Percentiles rank a stretch among this genome's conserved stretches.
These are phyloP conservation scores for Thalassaphorura encarpata DNA, from an alignment of 1,140 invertebrate species.

Conservation along the genomic window DNA sequence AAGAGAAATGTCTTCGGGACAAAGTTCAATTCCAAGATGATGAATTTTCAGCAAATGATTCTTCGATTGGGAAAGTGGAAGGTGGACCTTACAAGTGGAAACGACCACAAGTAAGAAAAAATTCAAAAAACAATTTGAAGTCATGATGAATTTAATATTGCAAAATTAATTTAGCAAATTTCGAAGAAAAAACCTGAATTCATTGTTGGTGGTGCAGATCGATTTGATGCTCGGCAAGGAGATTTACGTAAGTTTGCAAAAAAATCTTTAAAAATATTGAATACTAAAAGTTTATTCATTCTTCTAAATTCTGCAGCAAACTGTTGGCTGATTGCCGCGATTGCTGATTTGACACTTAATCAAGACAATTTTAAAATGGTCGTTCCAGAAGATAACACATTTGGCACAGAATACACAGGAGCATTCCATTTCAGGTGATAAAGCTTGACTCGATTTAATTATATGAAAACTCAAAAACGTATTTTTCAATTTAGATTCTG, in stretches of 20 bases:
- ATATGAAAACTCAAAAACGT: neutral
- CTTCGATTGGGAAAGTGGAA: neutral
- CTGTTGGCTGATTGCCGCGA: conserved; percentile 47
- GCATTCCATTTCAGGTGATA: conserved; percentile 35
- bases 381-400: conserved; percentile 49
- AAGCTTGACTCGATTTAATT: conserved; percentile 37
- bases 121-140: neutral
- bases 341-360: conserved; percentile 46
- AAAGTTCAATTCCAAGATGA: conserved; percentile 41
- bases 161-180: conserved; percentile 37
- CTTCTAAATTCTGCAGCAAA: conserved; percentile 28
- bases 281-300: no score
- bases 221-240: conserved; percentile 52
- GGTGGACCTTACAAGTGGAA: neutral
- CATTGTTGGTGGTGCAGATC: conserved; percentile 44
- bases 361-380: conserved; percentile 43
- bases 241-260: conserved; percentile 46
- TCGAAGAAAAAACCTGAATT: conserved; percentile 43
- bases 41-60: conserved; percentile 42
- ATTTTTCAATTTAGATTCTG: conserved; percentile 8
- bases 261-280: no score
- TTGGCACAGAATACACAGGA: conserved; percentile 43
- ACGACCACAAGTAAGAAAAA: neutral
- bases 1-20: neutral
- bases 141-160: neutral